A percentile compares a stretch with the other conserved stretches of the same genome.
Evolutionary conservation across 2,113 vertebrate genomes (phyloP).

Genomic region (Glaucidium brasilianum): DNA sequence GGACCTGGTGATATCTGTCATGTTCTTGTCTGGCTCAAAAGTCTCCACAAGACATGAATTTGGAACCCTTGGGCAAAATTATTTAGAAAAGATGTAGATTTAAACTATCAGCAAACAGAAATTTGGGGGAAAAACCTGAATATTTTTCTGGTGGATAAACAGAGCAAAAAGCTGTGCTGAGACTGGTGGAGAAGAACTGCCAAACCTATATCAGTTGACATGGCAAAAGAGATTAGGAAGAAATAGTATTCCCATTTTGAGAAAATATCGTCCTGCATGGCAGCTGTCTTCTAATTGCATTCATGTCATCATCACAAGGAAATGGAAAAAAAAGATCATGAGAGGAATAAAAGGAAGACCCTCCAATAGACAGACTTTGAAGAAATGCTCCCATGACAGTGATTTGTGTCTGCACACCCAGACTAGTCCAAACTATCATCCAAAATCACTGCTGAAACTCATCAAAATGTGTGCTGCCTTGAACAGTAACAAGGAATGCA

Average conservation of each 20-base stretch:
- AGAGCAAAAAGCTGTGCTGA: neutral
- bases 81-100: neutral
- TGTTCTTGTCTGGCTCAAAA: neutral
- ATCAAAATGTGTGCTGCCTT: neutral
- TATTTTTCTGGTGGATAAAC: neutral
- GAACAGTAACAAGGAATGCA: neutral
- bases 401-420: neutral
- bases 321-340: neutral
- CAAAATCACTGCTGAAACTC: neutral
- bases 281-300: neutral
- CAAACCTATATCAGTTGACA: neutral
- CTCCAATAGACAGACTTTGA: neutral
- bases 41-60: neutral
- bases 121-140: neutral
- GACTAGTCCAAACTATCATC: neutral
- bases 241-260: neutral
- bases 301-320: neutral
- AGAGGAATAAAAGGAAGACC: neutral
- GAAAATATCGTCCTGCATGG: neutral
- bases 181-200: neutral
- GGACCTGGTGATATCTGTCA: neutral
- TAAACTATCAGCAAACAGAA: neutral
- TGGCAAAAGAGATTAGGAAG: neutral
- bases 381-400: neutral
- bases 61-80: neutral